Evolutionary conservation across 2,888 invertebrate genomes (phyloP).

Genomic region (Cosmopolites sordidus): DNA sequence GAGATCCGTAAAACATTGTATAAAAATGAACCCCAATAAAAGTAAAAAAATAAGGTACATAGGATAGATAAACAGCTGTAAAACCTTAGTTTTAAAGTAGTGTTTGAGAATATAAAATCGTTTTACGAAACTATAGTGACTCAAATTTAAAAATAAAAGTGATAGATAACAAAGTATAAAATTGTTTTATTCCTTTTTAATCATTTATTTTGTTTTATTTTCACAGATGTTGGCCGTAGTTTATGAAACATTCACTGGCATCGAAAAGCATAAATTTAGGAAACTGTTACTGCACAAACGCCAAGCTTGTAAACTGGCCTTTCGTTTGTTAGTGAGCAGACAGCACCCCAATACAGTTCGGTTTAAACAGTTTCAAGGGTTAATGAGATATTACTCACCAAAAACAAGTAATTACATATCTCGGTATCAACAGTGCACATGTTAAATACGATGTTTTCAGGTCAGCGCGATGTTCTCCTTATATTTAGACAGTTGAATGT

Average conservation of each 20-base stretch:
- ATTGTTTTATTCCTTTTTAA: too few species aligned
- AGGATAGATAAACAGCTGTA: too few species aligned
- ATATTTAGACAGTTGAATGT: slow-evolving; percentile 77
- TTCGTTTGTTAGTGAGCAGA: slow-evolving; percentile 73
- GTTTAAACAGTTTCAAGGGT: slow-evolving; percentile 73
- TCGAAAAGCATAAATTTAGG: slow-evolving; percentile 80
- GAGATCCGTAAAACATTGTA: too few species aligned
- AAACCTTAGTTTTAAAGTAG: too few species aligned
- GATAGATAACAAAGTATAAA: too few species aligned
- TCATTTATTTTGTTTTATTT: slow-evolving; percentile 11
- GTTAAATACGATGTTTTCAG: slow-evolving; percentile 44
- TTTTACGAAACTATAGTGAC: too few species aligned
- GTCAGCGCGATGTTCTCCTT: slow-evolving; percentile 67
- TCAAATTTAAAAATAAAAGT: too few species aligned
- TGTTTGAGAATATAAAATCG: too few species aligned
- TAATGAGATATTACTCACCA: slow-evolving; percentile 74
- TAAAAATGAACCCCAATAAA: too few species aligned
- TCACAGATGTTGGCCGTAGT: slow-evolving; percentile 81
- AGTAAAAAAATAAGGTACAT: too few species aligned
- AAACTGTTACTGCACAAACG: slow-evolving; percentile 77
- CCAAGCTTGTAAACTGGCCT: slow-evolving; percentile 76
- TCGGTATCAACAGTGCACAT: too few species aligned
- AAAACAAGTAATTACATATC: slow-evolving; percentile 56
- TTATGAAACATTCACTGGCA: slow-evolving; percentile 82
- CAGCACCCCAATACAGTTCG: slow-evolving; percentile 64